Conservation (phyloP, 2,888 invertebrate genomes). For the Oscheius onirici region DNA sequence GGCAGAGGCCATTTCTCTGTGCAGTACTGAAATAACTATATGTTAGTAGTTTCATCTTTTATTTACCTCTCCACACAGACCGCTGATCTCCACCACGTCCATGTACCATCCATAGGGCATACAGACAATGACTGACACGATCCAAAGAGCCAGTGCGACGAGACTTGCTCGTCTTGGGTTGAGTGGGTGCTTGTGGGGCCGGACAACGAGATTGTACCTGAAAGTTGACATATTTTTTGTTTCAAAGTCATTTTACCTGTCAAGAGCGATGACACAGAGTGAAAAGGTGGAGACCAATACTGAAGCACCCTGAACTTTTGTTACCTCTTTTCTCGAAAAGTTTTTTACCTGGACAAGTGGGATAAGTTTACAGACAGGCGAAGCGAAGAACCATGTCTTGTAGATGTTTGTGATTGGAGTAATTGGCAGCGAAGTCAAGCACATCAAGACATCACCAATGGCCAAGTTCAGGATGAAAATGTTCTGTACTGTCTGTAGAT, state of each 20-base stretch:
- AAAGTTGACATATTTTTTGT: background rate
- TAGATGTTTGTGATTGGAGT: conserved; percentile 93
- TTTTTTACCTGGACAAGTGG: conserved; percentile 84
- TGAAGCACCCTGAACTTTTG: conserved; percentile 78
- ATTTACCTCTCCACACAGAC: conserved; percentile 67
- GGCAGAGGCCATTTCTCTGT: conserved; percentile 86
- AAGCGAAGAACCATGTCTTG: conserved; percentile 90
- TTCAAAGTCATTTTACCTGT: conserved; percentile 78
- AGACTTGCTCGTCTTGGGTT: conserved; percentile 51
- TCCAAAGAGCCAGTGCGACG: conserved; percentile 73
- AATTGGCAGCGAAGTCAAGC: conserved; percentile 91
- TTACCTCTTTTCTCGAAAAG: background rate
- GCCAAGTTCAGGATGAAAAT: conserved; percentile 95
- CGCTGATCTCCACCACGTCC: conserved; percentile 72
- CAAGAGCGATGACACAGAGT: conserved; percentile 93
- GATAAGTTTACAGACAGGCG: conserved; percentile 87
- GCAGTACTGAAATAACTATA: conserved; percentile 60
- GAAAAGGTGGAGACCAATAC: conserved; percentile 97
- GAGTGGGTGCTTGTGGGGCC: conserved; percentile 62
- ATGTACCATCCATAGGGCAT: conserved; percentile 88
- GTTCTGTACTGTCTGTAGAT: conserved; percentile 76
- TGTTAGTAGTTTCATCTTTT: background rate
- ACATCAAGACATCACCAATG: conserved; percentile 89
- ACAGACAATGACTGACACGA: conserved; percentile 83
- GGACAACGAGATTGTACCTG: conserved; percentile 74